These are phyloP conservation scores for Pachycephus smyrnensis DNA, from an alignment of 2,888 invertebrate genomes.

Conservation along the genomic window DNA sequence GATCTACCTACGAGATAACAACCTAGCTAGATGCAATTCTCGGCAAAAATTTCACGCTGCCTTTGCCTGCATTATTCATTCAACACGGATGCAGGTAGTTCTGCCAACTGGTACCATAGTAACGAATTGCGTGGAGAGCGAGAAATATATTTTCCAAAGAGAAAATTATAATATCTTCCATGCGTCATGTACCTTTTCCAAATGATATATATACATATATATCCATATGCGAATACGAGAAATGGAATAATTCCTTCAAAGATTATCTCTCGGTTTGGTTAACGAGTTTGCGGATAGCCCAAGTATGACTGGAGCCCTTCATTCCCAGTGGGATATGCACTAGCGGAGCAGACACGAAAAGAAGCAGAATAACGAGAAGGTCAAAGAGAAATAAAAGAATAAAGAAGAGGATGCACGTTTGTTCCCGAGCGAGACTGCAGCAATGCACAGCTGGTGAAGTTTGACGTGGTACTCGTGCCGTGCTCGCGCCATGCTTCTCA, in stretches of 20 bases:
- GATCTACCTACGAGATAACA: not conserved
- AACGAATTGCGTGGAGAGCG: not conserved
- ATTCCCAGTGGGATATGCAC: not conserved
- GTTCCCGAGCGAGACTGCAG: not conserved
- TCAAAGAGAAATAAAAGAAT: slow-evolving; percentile 19
- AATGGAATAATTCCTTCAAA: not conserved
- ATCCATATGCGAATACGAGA: not conserved
- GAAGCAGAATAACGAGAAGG: slow-evolving; percentile 12
- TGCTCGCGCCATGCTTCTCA: slow-evolving; percentile 38
- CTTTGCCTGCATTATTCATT: not conserved
- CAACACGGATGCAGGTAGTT: not conserved
- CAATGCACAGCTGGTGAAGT: slow-evolving; percentile 5
- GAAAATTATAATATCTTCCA: not conserved
- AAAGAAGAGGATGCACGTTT: slow-evolving; percentile 21
- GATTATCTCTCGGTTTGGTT: not conserved
- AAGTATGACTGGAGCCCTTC: not conserved
- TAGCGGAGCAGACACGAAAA: slow-evolving; percentile 35
- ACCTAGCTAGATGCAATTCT: not conserved
- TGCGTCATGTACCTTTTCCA: not conserved
- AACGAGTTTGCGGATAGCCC: not conserved
- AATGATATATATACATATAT: not conserved
- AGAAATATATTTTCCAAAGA: not conserved
- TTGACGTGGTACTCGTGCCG: slow-evolving; percentile 21
- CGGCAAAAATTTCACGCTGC: not conserved
- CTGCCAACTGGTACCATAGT: not conserved